Base-by-base conservation (phyloP, 2,113 vertebrate species). In the Crypturellus undulatus region DNA sequence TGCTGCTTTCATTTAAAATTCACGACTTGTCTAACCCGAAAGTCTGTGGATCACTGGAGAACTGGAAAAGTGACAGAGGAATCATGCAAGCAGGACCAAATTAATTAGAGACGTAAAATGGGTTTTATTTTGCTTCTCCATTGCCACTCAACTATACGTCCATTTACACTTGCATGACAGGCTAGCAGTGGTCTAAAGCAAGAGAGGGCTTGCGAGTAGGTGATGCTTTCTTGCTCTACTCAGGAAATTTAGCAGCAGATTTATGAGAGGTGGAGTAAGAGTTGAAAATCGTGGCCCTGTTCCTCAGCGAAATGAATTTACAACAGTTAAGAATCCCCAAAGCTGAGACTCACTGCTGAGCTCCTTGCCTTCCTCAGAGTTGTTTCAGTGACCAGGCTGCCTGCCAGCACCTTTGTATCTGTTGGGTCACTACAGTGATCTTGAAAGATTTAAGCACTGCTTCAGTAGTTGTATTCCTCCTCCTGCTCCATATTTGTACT, bases 71-170 rank as follows among this genome's bases (percentile, higher is more conserved):
- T 75, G 64, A 88, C 79, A 94, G 45, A 77, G 75, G 73, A 95
- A 91, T 42, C 71, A 73, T 1, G 3, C 54, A 93, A 79, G 81
- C 24, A 63, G 79, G 93, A 89, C 40, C 36, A 51, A 84, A 79
- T 79, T 85, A 93, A 90, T 78, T 65, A 59, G 51, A 56, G 78
- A 79, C 34, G 30, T 64, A 68, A 79, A 92, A 89, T 14, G 51
- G 10, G 7, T 86, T 93, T 94, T 89, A 70, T 91, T 92, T 87
- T 88, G 42, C 64, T 85, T 84, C 34, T 92, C 28, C 26, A 13
- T 47, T 84, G 45, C 76, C 22, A 34, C 38, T 92, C 54, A 87
- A 30, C 82, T 87, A 7, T 49, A 36, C 21, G 51, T 24, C 34
- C 71, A 42, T 85, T 94, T 78, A 77, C 28, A 45, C 22, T 87